phyloP scores from a whole-genome alignment of 2,797 vertebrate genomes.

The Rhincodon typus region DNA sequence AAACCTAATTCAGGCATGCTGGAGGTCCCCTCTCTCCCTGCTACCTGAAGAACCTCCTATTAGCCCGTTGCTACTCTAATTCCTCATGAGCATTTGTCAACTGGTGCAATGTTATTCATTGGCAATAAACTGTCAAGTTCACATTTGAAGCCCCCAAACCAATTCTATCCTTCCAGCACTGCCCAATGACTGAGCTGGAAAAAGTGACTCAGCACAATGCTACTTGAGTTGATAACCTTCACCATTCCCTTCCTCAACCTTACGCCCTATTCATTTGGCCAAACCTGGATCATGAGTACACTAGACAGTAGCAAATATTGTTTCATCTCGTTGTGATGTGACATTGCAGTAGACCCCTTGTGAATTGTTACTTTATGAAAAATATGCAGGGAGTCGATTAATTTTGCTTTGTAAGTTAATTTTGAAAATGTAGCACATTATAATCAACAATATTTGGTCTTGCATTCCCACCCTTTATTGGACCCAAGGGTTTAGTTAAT shows the following conservation, averaged over 20 bases:
- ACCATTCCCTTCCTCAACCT: neutral
- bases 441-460: conserved; percentile 8
- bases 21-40: neutral
- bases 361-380: neutral
- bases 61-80: neutral
- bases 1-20: neutral
- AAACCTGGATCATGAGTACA: neutral
- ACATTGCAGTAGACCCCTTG: neutral
- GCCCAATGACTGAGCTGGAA: neutral
- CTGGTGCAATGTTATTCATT: neutral
- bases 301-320: neutral
- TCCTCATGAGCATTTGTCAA: too few species aligned
- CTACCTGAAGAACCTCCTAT: neutral
- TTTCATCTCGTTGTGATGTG: neutral
- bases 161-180: neutral
- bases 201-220: neutral
- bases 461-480: conserved; percentile 8
- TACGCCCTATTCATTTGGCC: too few species aligned
- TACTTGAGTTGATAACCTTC: neutral
- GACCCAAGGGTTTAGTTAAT: neutral
- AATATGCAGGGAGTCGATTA: neutral
- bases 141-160: neutral
- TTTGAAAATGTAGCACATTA: neutral
- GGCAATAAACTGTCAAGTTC: neutral
- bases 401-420: neutral